These are phyloP conservation scores for Mobula birostris DNA, from an alignment of 2,113 vertebrate genomes.

Conservation along the genomic window DNA sequence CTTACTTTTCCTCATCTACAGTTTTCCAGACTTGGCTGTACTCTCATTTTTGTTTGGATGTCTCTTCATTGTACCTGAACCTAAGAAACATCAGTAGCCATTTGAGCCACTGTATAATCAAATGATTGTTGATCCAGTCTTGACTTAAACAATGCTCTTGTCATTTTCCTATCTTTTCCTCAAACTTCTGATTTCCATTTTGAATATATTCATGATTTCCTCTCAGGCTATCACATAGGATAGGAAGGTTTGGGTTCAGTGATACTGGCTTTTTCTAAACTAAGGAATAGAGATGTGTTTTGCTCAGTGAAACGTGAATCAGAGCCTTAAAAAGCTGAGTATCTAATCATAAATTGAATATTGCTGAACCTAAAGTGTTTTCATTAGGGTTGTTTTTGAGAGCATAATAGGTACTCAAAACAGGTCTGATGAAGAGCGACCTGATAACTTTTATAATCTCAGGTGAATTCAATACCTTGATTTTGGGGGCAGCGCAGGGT, in stretches of 20 bases:
- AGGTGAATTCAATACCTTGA: too few relatives aligned
- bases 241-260: too few relatives aligned
- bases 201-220: too few relatives aligned
- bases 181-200: too few relatives aligned
- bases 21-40: neutral
- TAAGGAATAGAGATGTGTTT: too few relatives aligned
- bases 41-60: neutral
- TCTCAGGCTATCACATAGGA: too few relatives aligned
- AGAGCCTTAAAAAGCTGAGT: neutral
- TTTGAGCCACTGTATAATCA: neutral
- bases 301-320: neutral
- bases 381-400: neutral
- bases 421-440: neutral
- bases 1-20: neutral
- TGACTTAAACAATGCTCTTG: too few relatives aligned
- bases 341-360: neutral
- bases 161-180: too few relatives aligned
- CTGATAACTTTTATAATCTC: too few relatives aligned
- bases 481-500: too few relatives aligned
- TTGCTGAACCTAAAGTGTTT: neutral
- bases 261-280: too few relatives aligned
- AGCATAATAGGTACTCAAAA: neutral
- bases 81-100: neutral
- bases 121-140: neutral
- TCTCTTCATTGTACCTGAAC: neutral